These are phyloP conservation scores for Syngnathus acus DNA, from an alignment of 2,797 vertebrate genomes.

Conservation along the genomic window DNA sequence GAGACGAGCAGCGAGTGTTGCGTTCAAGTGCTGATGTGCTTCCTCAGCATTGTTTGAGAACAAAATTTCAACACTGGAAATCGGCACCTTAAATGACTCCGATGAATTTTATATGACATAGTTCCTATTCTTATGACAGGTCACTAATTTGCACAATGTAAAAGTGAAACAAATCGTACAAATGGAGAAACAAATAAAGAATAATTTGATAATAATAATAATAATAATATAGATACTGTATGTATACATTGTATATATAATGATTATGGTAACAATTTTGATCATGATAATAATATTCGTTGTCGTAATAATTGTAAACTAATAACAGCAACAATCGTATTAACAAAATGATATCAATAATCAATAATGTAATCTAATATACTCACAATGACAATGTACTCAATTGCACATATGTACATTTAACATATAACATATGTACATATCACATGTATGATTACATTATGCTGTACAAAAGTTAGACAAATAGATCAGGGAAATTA, in stretches of 20 bases:
- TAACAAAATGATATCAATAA: too few relatives aligned
- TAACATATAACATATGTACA: too few relatives aligned
- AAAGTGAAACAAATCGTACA: too few relatives aligned
- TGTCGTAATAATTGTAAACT: too few relatives aligned
- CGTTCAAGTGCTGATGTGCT: conserved; percentile 8
- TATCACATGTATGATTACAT: too few relatives aligned
- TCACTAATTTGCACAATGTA: neutral
- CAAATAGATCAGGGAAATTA: neutral
- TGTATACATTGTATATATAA: neutral
- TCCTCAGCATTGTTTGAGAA: neutral
- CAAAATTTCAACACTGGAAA: neutral
- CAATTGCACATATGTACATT: too few relatives aligned
- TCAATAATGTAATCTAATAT: too few relatives aligned
- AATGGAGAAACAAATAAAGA: too few relatives aligned
- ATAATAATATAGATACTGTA: neutral
- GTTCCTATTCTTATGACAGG: too few relatives aligned
- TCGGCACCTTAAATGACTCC: neutral
- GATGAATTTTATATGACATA: neutral
- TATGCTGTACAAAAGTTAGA: neutral
- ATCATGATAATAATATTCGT: neutral
- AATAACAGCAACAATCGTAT: too few relatives aligned
- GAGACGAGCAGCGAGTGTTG: neutral
- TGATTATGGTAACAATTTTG: neutral
- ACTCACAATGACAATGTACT: too few relatives aligned
- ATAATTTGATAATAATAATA: neutral